phyloP scores from a whole-genome alignment of 2,113 vertebrate species.

The Salvelinus sp. region DNA sequence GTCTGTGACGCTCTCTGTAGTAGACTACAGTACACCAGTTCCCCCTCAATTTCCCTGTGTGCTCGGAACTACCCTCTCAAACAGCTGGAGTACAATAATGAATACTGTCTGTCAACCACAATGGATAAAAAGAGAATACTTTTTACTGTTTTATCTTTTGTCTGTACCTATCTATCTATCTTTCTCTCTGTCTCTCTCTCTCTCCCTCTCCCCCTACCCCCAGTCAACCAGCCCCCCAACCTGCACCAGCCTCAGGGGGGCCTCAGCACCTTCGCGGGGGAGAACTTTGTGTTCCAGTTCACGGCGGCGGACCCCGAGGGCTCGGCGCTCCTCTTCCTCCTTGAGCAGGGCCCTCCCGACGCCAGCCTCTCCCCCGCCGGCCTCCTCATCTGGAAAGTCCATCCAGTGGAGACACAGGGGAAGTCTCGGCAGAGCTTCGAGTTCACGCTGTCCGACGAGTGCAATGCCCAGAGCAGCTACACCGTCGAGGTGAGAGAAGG shows the following conservation, averaged over 20 bases:
- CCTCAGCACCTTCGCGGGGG: constrained; percentile 76
- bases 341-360: constrained; percentile 71
- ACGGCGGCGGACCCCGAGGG: constrained; percentile 77
- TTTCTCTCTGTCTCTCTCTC: background rate
- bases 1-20: background rate
- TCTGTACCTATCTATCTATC: background rate
- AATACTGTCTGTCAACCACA: background rate
- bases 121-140: background rate
- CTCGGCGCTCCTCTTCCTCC: constrained; percentile 78
- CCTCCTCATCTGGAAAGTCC: constrained; percentile 80
- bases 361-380: constrained; percentile 77
- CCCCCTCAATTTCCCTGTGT: background rate
- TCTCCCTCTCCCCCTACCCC: background rate
- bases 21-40: background rate
- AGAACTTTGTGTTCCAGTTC: constrained; percentile 84
- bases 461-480: constrained; percentile 73
- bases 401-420: constrained; percentile 42
- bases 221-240: constrained; percentile 77
- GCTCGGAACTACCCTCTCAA: background rate
- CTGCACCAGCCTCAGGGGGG: constrained; percentile 69
- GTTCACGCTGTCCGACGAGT: constrained; percentile 76
- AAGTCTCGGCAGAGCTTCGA: constrained; percentile 56
- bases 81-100: background rate
- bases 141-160: background rate
- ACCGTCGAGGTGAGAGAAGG: constrained; percentile 67